A percentile compares a stretch with the other conserved stretches of the same genome.
Evolutionary conservation across 2,113 vertebrate species (phyloP).

Genomic region (Strigops habroptila): DNA sequence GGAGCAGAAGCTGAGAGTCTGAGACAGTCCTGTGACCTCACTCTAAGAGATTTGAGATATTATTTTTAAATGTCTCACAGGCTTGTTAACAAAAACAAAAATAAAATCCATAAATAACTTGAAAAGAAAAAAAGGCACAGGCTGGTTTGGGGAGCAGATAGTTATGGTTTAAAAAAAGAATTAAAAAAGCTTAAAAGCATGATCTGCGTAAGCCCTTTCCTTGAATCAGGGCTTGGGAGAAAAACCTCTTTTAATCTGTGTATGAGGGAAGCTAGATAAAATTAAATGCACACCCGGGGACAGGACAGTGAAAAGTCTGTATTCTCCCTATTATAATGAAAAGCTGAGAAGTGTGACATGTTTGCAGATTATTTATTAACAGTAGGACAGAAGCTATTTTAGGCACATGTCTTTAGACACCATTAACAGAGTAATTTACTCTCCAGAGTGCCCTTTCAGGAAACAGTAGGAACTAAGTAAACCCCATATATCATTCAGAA

Average conservation of each 20-base stretch:
- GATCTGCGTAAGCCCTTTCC: neutral
- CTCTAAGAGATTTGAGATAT: neutral
- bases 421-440: slow-evolving; percentile 63
- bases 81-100: neutral
- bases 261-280: neutral
- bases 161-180: rapidly evolving
- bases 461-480: slow-evolving; percentile 60
- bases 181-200: neutral
- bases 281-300: neutral
- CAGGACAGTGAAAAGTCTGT: neutral
- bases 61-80: neutral
- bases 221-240: neutral
- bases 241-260: neutral
- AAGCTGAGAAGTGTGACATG: slow-evolving; percentile 1
- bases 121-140: neutral
- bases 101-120: neutral
- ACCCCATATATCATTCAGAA: slow-evolving; percentile 48
- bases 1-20: neutral
- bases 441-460: slow-evolving; percentile 55
- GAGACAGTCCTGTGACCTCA: neutral
- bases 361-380: slow-evolving; percentile 57
- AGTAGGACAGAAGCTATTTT: slow-evolving; percentile 41
- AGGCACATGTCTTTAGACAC: slow-evolving; percentile 31
- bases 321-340: neutral
- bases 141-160: neutral